Conservation (phyloP, 2,113 vertebrate genomes). For the Lophura nycthemera region DNA sequence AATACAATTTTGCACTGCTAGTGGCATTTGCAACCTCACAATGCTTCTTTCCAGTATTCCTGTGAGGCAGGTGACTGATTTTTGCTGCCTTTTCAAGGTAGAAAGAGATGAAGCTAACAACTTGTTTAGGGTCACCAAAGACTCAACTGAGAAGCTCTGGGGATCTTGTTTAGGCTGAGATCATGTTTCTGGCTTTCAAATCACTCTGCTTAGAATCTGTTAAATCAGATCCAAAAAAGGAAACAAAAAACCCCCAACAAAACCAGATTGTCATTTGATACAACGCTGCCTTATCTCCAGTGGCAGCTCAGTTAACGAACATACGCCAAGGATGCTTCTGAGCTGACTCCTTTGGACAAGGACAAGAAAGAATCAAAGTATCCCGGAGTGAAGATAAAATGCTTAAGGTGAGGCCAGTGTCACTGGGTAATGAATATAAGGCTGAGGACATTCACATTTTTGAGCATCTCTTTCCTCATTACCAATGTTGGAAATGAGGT, state of each 20-base stretch:
- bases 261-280: not conserved
- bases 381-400: not conserved
- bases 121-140: not conserved
- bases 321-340: not conserved
- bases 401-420: not conserved
- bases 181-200: not conserved
- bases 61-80: not conserved
- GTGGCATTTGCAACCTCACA: not conserved
- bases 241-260: accelerated
- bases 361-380: not conserved
- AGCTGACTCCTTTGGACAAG: not conserved
- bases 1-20: not conserved
- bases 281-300: not conserved
- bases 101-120: not conserved
- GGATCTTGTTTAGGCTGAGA: not conserved
- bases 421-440: not conserved
- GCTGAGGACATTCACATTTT: not conserved
- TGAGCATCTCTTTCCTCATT: not conserved
- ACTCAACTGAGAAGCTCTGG: not conserved
- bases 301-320: not conserved
- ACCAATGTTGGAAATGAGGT: not conserved
- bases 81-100: not conserved
- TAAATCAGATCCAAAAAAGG: not conserved
- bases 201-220: not conserved
- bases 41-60: not conserved